Evolutionary conservation across 2,888 invertebrate genomes (phyloP).

Genomic region (Miltochrista miniata): DNA sequence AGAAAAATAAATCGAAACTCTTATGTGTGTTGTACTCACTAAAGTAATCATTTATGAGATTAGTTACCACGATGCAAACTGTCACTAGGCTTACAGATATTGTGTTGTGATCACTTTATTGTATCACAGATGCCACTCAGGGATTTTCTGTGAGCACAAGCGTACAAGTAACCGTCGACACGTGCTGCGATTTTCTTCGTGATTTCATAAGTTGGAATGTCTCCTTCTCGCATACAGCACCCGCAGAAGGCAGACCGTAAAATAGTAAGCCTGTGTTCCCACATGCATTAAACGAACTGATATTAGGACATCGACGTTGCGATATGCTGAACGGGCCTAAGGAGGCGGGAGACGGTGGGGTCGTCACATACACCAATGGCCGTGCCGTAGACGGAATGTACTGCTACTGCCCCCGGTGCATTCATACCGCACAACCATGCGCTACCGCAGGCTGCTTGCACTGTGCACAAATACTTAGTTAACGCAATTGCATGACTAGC

Average conservation of each 20-base stretch:
- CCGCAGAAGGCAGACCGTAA: slow-evolving; percentile 89
- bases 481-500: slow-evolving; percentile 26
- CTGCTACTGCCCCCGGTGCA: slow-evolving; percentile 53
- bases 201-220: slow-evolving; percentile 84
- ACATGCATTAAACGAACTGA: slow-evolving; percentile 81
- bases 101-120: slow-evolving; percentile 80
- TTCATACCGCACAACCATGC: slow-evolving; percentile 69
- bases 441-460: slow-evolving; percentile 50
- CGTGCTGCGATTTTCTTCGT: slow-evolving; percentile 75
- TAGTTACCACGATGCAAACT: slow-evolving; percentile 70
- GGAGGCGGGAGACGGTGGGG: slow-evolving; percentile 79
- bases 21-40: slow-evolving; percentile 52
- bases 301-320: slow-evolving; percentile 77
- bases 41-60: slow-evolving; percentile 65
- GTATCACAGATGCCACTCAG: slow-evolving; percentile 80
- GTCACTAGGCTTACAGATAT: slow-evolving; percentile 77
- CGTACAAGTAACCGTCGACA: slow-evolving; percentile 72
- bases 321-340: slow-evolving; percentile 71
- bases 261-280: slow-evolving; percentile 83
- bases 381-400: slow-evolving; percentile 56
- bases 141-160: slow-evolving; percentile 75
- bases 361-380: slow-evolving; percentile 67
- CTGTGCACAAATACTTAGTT: slow-evolving; percentile 36
- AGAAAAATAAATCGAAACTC: slow-evolving; percentile 57
- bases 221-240: slow-evolving; percentile 93